Base-by-base conservation (phyloP, 2,888 invertebrate genomes). In the Cryptocephalus primarius region DNA sequence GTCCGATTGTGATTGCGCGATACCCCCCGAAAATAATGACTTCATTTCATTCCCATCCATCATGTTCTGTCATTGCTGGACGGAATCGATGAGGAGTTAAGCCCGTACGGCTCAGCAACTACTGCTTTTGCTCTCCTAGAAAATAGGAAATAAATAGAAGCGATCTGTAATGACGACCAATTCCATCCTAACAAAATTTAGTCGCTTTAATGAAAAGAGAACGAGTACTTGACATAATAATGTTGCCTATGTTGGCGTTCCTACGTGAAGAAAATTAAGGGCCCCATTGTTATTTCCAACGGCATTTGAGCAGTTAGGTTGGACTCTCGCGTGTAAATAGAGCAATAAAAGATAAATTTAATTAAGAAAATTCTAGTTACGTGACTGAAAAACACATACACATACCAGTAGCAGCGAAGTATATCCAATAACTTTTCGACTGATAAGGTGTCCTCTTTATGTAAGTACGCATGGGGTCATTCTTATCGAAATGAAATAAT, bases 11-110 rank as follows among this genome's bases (percentile, higher is more conserved):
- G 22, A 22, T 22, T 22, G 22, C 22, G 22, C 22, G 22, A 22
- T 22, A 22, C 22, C 22, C 12, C 36, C 36, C n/a, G 36, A n/a
- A 36, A 53, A 47, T 62, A 63, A 66, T 63, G 63, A 63, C 64
- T 64, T 63, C 59, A 65, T 65, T 66, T 60, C 59, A 60, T 57
- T 57, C 57, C 56, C 61, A 65, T 66, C 63, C 61, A 64, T 65
- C 64, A 65, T 57, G 51, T 42, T 50, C 57, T 61, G 64, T 64
- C 64, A 64, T 59, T 62, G 56, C 55, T 55, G 48, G 55, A 46
- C 56, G 54, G 48, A 47, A 45, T 52, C 46, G 52, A 53, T 54
- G 51, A 56, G 46, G 12, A 36, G 22, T 22, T 22, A 22, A 22
- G 22, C 22, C 22, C 22, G 22, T 22, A 6, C 2, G 22, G 22